These are phyloP conservation scores for Chamaetylas fuelleborni DNA, from an alignment of 2,113 vertebrate species.

Conservation along the genomic window DNA sequence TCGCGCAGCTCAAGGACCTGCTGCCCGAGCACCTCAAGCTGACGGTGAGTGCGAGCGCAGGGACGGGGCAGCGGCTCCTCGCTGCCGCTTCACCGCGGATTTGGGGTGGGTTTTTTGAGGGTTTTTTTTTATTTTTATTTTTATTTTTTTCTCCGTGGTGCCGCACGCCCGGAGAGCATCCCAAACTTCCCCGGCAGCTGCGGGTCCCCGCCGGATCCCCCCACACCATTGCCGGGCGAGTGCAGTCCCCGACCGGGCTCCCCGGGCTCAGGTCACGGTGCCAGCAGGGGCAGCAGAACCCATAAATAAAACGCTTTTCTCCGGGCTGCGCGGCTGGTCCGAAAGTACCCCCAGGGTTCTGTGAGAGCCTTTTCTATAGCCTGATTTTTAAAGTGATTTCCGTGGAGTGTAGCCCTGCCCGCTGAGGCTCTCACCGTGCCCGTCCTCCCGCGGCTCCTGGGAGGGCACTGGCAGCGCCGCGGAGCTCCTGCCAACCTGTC, in stretches of 20 bases:
- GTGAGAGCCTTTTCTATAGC: neutral
- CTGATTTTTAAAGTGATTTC: neutral
- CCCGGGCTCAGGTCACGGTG: neutral
- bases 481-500: neutral
- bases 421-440: fast-evolving
- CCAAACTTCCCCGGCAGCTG: neutral
- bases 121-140: neutral
- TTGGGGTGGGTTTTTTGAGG: neutral
- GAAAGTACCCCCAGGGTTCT: neutral
- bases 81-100: neutral
- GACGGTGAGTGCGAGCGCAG: constrained; percentile 79
- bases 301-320: neutral
- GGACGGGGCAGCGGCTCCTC: neutral
- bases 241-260: neutral
- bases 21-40: constrained; percentile 97
- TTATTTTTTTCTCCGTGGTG: neutral
- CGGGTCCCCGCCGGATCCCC: neutral
- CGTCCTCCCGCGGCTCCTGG: fast-evolving
- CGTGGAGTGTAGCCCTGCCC: fast-evolving
- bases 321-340: neutral
- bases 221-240: neutral
- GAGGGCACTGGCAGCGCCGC: fast-evolving
- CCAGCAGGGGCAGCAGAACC: neutral
- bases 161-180: neutral
- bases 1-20: constrained; percentile 95